phyloP scores from a whole-genome alignment of 2,113 vertebrate species.

The Pycnonotus jocosus region DNA sequence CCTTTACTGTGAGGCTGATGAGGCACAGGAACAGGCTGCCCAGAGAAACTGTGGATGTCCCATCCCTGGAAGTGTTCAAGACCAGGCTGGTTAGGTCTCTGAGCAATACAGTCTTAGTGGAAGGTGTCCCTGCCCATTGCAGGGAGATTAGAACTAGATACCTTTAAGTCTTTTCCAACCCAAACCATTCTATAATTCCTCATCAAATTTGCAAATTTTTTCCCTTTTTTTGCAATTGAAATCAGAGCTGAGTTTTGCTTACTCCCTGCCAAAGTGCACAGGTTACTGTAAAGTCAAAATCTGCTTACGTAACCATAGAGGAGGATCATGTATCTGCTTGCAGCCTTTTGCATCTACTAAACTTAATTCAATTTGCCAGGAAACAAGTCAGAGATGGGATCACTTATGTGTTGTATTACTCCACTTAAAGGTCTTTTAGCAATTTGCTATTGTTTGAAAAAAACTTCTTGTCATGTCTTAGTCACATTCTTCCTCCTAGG shows the following conservation, averaged over 20 bases:
- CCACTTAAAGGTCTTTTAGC: not conserved
- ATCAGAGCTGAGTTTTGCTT: not conserved
- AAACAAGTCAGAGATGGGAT: not conserved
- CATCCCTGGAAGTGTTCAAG: not conserved
- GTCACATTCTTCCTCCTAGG: not conserved
- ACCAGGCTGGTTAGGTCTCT: not conserved
- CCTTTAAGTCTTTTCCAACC: not conserved
- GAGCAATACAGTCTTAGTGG: rapidly evolving
- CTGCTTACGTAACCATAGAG: not conserved
- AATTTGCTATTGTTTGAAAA: not conserved
- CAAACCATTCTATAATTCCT: not conserved
- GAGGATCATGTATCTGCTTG: not conserved
- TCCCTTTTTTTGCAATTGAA: not conserved
- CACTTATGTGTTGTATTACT: not conserved
- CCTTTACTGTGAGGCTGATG: not conserved
- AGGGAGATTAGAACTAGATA: not conserved
- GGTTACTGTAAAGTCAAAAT: not conserved
- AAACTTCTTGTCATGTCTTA: not conserved
- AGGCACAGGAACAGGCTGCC: not conserved
- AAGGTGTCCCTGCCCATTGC: not conserved
- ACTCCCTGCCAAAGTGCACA: not conserved
- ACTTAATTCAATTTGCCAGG: not conserved
- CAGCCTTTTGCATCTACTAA: not conserved
- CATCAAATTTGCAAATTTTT: not conserved
- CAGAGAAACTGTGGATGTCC: not conserved